These are phyloP conservation scores for Syngnathus acus DNA, from an alignment of 2,797 vertebrate species.

Conservation along the genomic window DNA sequence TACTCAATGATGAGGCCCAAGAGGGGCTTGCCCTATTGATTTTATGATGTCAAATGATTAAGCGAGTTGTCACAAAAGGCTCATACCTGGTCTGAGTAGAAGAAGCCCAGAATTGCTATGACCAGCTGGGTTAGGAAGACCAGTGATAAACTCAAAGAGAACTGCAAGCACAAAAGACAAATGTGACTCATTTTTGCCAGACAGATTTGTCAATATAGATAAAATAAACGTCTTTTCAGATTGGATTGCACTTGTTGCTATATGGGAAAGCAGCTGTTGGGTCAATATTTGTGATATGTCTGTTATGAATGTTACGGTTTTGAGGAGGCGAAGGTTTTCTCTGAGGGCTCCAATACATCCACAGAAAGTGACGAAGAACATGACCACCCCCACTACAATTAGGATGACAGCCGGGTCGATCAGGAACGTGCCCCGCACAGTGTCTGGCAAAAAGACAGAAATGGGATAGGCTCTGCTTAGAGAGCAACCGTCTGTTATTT, in stretches of 20 bases:
- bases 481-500: slow-evolving; percentile 7
- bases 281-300: slow-evolving; percentile 20
- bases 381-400: slow-evolving; percentile 75
- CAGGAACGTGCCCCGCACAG: slow-evolving; percentile 71
- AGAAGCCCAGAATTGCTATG: slow-evolving; percentile 70
- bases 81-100: slow-evolving; percentile 73
- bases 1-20: slow-evolving; percentile 9
- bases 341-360: slow-evolving; percentile 72
- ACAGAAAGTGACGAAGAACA: slow-evolving; percentile 80
- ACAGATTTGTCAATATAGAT: slow-evolving; percentile 15
- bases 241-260: neutral
- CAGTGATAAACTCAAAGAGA: slow-evolving; percentile 70
- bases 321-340: slow-evolving; percentile 75
- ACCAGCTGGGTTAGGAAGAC: slow-evolving; percentile 71
- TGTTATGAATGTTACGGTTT: slow-evolving; percentile 58
- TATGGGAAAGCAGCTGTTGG: neutral
- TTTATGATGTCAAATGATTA: neutral
- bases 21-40: neutral
- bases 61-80: neutral
- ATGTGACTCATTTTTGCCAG: neutral
- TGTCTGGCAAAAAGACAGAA: slow-evolving; percentile 54
- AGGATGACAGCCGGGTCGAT: slow-evolving; percentile 74
- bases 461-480: slow-evolving; percentile 24
- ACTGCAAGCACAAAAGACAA: slow-evolving; percentile 42
- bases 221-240: neutral